Conservation (phyloP, 2,797 vertebrate genomes). For the Notolabrus celidotus region DNA sequence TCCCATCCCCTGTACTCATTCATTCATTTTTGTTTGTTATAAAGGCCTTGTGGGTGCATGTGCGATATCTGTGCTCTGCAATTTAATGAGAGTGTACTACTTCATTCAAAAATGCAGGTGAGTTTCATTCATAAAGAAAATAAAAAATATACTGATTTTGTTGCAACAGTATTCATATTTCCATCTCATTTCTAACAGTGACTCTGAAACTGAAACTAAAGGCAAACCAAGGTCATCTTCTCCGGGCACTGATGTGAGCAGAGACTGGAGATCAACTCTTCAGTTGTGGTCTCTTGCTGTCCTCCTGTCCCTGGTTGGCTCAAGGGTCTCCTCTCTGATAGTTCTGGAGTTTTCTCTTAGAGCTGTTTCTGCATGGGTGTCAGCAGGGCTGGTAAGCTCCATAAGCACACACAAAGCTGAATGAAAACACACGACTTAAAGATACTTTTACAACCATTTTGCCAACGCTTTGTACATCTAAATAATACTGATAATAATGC, state of each 20-base stretch:
- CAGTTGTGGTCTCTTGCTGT: conserved; percentile 80
- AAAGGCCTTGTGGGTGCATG: conserved; percentile 89
- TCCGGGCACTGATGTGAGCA: neutral
- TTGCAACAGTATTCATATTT: neutral
- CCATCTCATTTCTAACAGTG: conserved; percentile 37
- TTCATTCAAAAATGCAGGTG: conserved; percentile 87
- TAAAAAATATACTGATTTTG: no score
- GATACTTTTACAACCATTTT: neutral
- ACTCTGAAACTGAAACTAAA: conserved; percentile 43
- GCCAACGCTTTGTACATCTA: neutral
- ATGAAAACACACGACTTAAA: neutral
- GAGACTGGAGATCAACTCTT: conserved; percentile 57
- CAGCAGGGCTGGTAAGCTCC: conserved; percentile 80
- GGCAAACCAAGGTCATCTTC: conserved; percentile 28
- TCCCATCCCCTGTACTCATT: neutral
- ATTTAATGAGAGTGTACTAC: conserved; percentile 86
- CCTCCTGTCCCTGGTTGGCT: conserved; percentile 84
- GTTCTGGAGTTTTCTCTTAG: conserved; percentile 93
- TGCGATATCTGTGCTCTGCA: conserved; percentile 87
- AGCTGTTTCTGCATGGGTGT: conserved; percentile 78
- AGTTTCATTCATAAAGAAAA: conserved; percentile 56
- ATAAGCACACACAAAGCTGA: neutral
- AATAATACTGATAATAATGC: neutral
- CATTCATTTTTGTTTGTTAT: conserved; percentile 1
- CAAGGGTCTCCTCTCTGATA: conserved; percentile 88